Base-by-base conservation (phyloP, 92 coral and sea anemone species). In the Metridium senile region DNA sequence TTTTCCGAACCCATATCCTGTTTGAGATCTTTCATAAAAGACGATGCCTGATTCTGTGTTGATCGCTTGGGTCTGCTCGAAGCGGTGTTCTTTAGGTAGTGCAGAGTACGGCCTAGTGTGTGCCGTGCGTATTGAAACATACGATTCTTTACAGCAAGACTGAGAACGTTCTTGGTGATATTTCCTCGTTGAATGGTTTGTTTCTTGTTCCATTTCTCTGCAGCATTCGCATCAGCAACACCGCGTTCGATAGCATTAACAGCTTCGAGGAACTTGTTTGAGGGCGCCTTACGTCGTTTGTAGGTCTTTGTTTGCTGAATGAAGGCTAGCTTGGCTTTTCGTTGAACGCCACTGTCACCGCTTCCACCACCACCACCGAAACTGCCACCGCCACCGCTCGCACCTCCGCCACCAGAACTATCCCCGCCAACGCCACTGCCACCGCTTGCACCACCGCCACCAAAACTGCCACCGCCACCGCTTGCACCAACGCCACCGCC, bases 221-320 rank as follows among this genome's bases (percentile, higher is more conserved):
- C 74, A 0, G 87, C 89, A 16, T 72, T 74, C 1, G 97, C 97
- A 11, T 87, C 84, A 1, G 87, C 89, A 2, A 94, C 79, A 0
- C 90, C 94, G 10, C 90, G 89, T 33, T 94, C 98, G 32, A 94
- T 92, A 11, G 84, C 94, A 62, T 84, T 90, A 13, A 94, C 66
- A 21, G 97, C 97, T 32, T 83, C 90, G 1, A 83, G 82, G 43
- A 94, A 89, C 75, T 89, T 87, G 81, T 91, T 86, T 2, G 97
- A 91, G 0, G 97, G 97, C 1, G 97, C 76, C 0, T 82, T 32
- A 11, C 93, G 90, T 11, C 71, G 80, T 26, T 82, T 73, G 74
- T 87, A 86, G 29, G 82, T 82, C 73, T 75, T 89, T 7, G 30
- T 75, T 75, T 53, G 79, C 25, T 74, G 74, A 30, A 76, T 65